A percentile compares a stretch with the other conserved stretches of the same genome.
These are phyloP conservation scores for Melanotaenia parkinsoni DNA, from an alignment of 2,797 vertebrate species.

Conservation along the genomic window DNA sequence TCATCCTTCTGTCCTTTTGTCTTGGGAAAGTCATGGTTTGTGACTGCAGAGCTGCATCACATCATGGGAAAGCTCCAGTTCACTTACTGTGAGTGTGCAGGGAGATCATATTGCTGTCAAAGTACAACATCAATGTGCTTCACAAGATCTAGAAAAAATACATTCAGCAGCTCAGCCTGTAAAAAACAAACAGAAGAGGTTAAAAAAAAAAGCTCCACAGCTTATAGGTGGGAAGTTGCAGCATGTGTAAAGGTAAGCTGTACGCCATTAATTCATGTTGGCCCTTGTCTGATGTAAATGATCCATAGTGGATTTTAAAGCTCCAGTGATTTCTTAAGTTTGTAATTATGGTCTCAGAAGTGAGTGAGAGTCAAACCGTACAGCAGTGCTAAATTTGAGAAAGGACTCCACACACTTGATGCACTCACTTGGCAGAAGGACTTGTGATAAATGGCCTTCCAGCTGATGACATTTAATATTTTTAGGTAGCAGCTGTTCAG, in stretches of 20 bases:
- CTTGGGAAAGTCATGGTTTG: constrained; percentile 59
- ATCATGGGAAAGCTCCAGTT: constrained; percentile 67
- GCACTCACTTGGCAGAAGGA: constrained; percentile 13
- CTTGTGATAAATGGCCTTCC: constrained; percentile 4
- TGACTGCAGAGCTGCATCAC: constrained; percentile 35
- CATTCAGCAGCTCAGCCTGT: constrained; percentile 1
- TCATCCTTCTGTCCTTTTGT: constrained; percentile 9
- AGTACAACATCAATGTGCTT: constrained; percentile 46
- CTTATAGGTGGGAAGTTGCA: not conserved
- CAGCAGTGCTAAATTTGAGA: constrained; percentile 33
- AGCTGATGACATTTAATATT: constrained; percentile 12
- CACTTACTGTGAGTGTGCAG: constrained; percentile 33
- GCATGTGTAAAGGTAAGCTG: not conserved
- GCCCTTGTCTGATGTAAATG: constrained; percentile 42
- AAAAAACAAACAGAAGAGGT: not conserved
- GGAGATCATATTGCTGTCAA: constrained; percentile 66
- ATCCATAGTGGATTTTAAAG: constrained; percentile 36
- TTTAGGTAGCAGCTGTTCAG: not conserved
- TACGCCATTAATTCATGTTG: constrained; percentile 2
- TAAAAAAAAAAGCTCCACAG: not conserved
- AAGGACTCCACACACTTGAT: constrained; percentile 16
- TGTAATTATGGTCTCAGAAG: constrained; percentile 5
- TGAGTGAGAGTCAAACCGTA: constrained; percentile 39
- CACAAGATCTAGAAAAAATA: not conserved
- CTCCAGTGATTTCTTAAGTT: constrained; percentile 29